A percentile compares a stretch with the other conserved stretches of the same genome.
These are phyloP conservation scores for Drosophila eohydei DNA, from an alignment of 2,888 invertebrate genomes.

Conservation along the genomic window DNA sequence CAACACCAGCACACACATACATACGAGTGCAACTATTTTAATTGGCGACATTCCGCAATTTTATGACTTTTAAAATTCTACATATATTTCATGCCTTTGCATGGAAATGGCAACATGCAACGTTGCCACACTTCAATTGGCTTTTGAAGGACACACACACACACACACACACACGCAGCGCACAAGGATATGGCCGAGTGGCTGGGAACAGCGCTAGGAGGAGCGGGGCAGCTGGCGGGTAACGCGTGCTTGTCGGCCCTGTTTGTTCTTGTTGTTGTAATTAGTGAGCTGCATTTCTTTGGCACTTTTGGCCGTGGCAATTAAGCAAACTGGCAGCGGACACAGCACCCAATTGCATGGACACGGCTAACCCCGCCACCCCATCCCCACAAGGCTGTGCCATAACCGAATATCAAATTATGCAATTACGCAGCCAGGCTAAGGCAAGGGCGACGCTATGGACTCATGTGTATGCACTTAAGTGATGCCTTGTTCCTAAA, in stretches of 20 bases:
- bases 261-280: conserved; percentile 71
- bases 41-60: conserved; percentile 84
- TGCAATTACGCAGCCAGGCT: conserved; percentile 58
- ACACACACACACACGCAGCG: conserved; percentile 26
- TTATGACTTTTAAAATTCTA: conserved; percentile 83
- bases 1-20: conserved; percentile 15
- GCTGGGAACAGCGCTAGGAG: background rate
- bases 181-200: conserved; percentile 54
- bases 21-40: conserved; percentile 79
- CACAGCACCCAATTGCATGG: conserved; percentile 31
- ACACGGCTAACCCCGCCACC: conserved; percentile 2
- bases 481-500: background rate
- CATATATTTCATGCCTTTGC: conserved; percentile 73
- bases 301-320: conserved; percentile 77
- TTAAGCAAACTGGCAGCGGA: conserved; percentile 63
- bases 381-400: conserved; percentile 23
- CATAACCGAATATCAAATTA: conserved; percentile 68
- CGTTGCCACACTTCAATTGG: conserved; percentile 78
- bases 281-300: conserved; percentile 77
- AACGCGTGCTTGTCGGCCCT: conserved; percentile 41
- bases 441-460: background rate
- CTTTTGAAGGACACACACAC: conserved; percentile 67
- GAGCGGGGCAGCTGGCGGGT: background rate
- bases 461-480: background rate
- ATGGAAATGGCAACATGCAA: conserved; percentile 62